A percentile compares a stretch with the other conserved stretches of the same genome.
These are phyloP conservation scores for Drosophila colorata DNA, from an alignment of 2,888 invertebrate genomes.

Conservation along the genomic window DNA sequence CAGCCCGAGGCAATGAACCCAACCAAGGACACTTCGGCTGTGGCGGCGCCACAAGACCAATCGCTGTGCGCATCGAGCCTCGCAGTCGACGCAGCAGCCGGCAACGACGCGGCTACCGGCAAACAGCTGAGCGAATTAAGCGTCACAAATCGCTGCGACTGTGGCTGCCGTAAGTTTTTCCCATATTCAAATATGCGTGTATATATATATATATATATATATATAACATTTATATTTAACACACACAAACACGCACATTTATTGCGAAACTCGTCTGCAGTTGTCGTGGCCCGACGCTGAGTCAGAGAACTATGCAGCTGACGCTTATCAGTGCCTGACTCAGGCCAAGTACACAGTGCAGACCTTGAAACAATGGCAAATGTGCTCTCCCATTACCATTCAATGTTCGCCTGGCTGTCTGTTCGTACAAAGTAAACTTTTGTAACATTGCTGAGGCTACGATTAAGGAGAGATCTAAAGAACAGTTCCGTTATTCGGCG, in stretches of 20 bases:
- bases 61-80: neutral
- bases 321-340: neutral
- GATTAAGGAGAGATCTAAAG: no score
- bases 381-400: no score
- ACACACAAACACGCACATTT: neutral
- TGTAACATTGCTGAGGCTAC: no score
- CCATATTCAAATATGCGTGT: neutral
- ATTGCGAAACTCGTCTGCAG: neutral
- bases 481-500: no score
- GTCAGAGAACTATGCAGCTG: neutral
- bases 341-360: no score
- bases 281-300: neutral
- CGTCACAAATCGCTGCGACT: conserved; percentile 31
- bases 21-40: neutral
- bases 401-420: no score
- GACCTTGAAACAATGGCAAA: no score
- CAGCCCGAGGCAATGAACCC: neutral
- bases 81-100: conserved; percentile 2
- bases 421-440: no score
- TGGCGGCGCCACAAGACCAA: neutral
- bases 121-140: conserved; percentile 40
- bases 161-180: conserved; percentile 52
- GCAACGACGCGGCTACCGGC: conserved; percentile 1
- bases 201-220: no score
- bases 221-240: no score